phyloP scores from a whole-genome alignment of 2,797 vertebrate genomes.

The Acrossocheilus wenchowensis region DNA sequence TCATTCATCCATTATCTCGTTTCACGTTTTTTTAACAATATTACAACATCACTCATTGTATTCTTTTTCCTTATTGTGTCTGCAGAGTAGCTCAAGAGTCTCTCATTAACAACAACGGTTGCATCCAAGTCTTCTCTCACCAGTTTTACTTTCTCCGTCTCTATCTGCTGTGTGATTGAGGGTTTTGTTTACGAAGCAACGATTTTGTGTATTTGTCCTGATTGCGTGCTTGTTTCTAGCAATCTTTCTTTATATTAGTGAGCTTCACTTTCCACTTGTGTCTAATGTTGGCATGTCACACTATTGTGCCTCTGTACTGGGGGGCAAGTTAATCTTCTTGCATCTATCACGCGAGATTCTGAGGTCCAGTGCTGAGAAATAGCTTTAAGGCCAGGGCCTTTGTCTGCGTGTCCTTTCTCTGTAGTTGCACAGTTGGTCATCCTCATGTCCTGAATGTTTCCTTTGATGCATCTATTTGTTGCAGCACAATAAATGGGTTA shows the following conservation, averaged over 20 bases:
- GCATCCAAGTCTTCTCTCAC: conserved; percentile 51
- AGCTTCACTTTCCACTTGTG: conserved; percentile 73
- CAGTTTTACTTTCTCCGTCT: conserved; percentile 31
- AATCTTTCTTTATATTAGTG: conserved; percentile 66
- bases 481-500: conserved; percentile 39
- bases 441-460: conserved; percentile 41
- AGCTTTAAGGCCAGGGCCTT: conserved; percentile 58
- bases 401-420: conserved; percentile 58
- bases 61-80: conserved; percentile 28
- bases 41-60: background rate
- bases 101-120: conserved; percentile 26
- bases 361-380: conserved; percentile 61
- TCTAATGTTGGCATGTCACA: conserved; percentile 74
- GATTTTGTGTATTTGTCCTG: conserved; percentile 65
- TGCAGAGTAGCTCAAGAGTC: conserved; percentile 50
- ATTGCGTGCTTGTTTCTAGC: conserved; percentile 64
- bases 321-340: conserved; percentile 77
- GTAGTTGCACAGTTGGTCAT: conserved; percentile 40
- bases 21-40: background rate
- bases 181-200: conserved; percentile 57
- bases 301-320: conserved; percentile 76
- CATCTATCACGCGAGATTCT: conserved; percentile 75
- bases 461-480: conserved; percentile 12
- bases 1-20: background rate
- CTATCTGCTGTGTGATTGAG: conserved; percentile 40